Conservation (phyloP, 2,888 invertebrate genomes). For the Acanthopleura granulata region DNA sequence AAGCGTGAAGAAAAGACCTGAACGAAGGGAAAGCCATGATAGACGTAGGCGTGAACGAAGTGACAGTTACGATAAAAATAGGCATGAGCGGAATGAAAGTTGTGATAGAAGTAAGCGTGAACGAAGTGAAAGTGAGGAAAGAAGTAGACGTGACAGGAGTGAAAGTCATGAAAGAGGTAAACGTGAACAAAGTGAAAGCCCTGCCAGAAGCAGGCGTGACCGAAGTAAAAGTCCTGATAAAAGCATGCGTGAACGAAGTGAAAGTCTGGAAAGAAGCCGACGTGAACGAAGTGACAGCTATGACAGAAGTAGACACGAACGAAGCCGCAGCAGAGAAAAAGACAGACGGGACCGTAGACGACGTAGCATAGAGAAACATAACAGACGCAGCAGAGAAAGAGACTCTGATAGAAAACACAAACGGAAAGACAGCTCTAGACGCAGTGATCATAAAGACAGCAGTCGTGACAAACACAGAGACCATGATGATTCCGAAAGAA, state of each 20-base stretch:
- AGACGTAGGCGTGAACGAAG: neutral
- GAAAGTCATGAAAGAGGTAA: constrained; percentile 27
- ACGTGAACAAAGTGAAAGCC: neutral
- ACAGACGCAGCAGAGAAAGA: constrained; percentile 32
- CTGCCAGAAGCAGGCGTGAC: neutral
- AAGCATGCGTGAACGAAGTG: neutral
- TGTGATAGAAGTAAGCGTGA: neutral
- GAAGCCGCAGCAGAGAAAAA: constrained; percentile 26
- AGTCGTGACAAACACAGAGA: constrained; percentile 34
- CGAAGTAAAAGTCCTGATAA: neutral
- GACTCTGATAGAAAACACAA: constrained; percentile 21
- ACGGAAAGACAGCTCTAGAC: constrained; percentile 21
- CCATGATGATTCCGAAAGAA: constrained; percentile 23
- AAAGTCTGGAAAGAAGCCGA: neutral
- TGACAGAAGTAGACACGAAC: constrained; percentile 24
- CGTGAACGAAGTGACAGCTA: neutral
- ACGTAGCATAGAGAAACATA: constrained; percentile 27
- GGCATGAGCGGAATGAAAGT: constrained; percentile 25
- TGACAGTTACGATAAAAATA: constrained; percentile 23
- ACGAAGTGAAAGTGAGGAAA: constrained; percentile 27
- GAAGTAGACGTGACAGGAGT: constrained; percentile 18
- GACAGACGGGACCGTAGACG: constrained; percentile 14
- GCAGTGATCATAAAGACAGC: constrained; percentile 24
- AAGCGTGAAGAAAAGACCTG: neutral
- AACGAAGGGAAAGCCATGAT: neutral